These are phyloP conservation scores for Poicephalus gulielmi DNA, from an alignment of 2,113 vertebrate genomes.

Conservation along the genomic window DNA sequence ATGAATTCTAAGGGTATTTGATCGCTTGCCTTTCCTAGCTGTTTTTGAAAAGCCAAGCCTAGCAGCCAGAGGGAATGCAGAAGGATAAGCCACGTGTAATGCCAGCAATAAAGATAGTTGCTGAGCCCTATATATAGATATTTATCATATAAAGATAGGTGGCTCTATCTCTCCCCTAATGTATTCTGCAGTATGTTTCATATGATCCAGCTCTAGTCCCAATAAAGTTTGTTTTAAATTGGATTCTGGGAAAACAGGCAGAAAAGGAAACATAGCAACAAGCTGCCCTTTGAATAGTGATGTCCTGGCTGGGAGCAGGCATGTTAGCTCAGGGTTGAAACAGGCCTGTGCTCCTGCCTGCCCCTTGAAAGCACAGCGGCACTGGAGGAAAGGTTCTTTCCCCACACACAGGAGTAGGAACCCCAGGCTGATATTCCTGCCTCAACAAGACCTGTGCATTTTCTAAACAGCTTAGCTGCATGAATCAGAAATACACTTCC, in stretches of 20 bases:
- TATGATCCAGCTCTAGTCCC: background rate
- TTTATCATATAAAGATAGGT: background rate
- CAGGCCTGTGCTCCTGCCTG: background rate
- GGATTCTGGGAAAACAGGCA: background rate
- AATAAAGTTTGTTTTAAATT: background rate
- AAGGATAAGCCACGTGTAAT: background rate
- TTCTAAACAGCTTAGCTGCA: background rate
- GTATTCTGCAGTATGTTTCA: background rate
- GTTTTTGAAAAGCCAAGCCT: background rate
- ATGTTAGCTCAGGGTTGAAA: rapidly evolving
- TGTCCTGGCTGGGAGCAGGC: background rate
- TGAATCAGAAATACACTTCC: background rate
- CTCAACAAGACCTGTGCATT: background rate
- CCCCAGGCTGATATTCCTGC: background rate
- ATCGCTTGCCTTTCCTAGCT: background rate
- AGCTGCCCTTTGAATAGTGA: background rate
- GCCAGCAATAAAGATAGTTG: background rate
- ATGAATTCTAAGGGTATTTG: background rate
- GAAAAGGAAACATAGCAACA: background rate
- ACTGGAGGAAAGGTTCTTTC: rapidly evolving
- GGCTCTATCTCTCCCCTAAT: background rate
- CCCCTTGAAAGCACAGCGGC: background rate
- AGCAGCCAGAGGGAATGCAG: background rate
- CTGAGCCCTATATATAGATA: background rate
- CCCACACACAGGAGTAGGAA: background rate